Percentiles rank a stretch among this genome's conserved stretches.
phyloP scores from a whole-genome alignment of 1,140 invertebrate genomes.

The Cheumatopsyche charites region DNA sequence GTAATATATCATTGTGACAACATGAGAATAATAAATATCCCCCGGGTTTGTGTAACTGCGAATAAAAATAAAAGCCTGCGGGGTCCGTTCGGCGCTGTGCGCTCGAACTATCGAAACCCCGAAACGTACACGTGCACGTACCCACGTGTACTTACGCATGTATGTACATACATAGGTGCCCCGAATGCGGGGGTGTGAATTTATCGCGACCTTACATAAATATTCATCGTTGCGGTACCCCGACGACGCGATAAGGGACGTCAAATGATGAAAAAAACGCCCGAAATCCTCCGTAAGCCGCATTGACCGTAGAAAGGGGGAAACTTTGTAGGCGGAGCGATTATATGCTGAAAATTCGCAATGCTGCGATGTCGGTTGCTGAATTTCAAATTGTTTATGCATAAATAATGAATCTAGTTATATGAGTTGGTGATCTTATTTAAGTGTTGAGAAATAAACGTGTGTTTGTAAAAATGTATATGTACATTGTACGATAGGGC shows the following conservation, averaged over 20 bases:
- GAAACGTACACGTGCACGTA: not conserved
- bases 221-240: constrained; percentile 12
- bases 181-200: constrained; percentile 13
- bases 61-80: constrained; percentile 35
- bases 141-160: not conserved
- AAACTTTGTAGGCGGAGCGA: no score
- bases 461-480: no score
- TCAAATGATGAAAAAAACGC: not conserved
- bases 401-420: no score
- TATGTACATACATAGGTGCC: not conserved
- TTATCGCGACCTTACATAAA: constrained; percentile 27
- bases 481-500: no score
- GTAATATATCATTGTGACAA: constrained; percentile 47
- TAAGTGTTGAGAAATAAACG: no score
- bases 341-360: no score
- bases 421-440: no score
- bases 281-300: no score
- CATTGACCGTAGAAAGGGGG: no score
- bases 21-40: constrained; percentile 46
- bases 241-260: constrained; percentile 15
- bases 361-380: no score
- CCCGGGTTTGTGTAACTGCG: constrained; percentile 23
- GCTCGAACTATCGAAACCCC: constrained; percentile 22
- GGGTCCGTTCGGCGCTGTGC: not conserved
- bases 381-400: no score